Conservation (phyloP, 2,113 vertebrate species). For the Anguilla rostrata region DNA sequence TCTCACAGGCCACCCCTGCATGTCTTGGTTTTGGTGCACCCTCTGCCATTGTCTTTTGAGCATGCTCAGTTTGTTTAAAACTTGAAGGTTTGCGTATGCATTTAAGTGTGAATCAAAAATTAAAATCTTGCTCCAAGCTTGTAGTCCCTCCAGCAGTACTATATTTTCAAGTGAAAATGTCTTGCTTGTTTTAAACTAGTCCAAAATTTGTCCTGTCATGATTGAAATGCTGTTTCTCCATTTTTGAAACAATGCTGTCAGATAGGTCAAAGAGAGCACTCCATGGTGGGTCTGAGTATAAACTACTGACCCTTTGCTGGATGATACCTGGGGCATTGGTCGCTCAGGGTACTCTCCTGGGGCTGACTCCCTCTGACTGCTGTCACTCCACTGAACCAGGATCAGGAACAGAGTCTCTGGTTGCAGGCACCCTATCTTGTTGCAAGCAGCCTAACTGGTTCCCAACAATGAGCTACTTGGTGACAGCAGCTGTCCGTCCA, state of each 20-base stretch:
- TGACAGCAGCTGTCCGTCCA: neutral
- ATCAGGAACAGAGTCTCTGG: neutral
- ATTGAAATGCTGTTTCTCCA: neutral
- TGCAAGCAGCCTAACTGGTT: neutral
- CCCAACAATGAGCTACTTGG: neutral
- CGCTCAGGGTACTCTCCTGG: neutral
- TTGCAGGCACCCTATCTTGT: neutral
- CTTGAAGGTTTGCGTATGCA: constrained; percentile 27
- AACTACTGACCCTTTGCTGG: neutral
- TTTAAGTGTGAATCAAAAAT: neutral
- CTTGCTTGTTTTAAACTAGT: no score
- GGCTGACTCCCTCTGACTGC: neutral
- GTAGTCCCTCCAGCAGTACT: neutral
- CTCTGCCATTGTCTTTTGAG: neutral
- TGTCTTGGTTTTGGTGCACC: neutral
- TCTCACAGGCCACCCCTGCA: neutral
- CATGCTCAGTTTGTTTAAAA: constrained; percentile 3
- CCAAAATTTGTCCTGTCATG: neutral
- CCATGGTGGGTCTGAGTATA: neutral
- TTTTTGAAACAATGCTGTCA: neutral
- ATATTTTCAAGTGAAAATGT: neutral
- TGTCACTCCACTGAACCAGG: neutral
- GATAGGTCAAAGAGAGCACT: neutral
- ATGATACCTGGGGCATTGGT: neutral
- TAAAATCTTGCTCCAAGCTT: neutral